Percentiles rank a stretch among this genome's conserved stretches.
phyloP scores from a whole-genome alignment of 2,797 vertebrate species.

The Margarornis squamiger region DNA sequence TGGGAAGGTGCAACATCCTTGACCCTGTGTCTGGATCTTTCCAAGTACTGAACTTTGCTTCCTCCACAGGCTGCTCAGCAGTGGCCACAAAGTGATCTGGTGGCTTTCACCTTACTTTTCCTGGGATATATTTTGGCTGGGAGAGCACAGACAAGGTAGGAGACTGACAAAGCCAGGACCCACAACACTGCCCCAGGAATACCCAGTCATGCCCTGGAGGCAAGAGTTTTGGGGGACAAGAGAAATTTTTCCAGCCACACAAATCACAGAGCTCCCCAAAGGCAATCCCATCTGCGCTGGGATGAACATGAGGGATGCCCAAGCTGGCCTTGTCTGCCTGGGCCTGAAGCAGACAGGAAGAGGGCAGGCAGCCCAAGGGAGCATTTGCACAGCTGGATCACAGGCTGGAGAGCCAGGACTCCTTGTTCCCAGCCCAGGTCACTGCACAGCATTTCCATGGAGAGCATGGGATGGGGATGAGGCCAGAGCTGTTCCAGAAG shows the following conservation, averaged over 20 bases:
- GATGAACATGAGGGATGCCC: not conserved
- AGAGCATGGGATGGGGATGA: not conserved
- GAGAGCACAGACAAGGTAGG: not conserved
- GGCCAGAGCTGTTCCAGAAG: not conserved
- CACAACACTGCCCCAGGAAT: not conserved
- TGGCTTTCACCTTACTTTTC: not conserved
- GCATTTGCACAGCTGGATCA: not conserved
- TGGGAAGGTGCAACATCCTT: not conserved
- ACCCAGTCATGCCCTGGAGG: not conserved
- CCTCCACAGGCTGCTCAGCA: not conserved
- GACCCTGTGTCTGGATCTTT: not conserved
- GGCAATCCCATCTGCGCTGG: not conserved
- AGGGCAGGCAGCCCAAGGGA: not conserved
- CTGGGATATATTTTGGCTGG: not conserved
- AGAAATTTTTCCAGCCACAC: not conserved
- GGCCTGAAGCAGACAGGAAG: not conserved
- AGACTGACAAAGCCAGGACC: not conserved
- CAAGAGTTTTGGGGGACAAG: not conserved
- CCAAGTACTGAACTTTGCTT: not conserved
- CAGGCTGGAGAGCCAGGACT: not conserved
- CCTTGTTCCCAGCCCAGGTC: not conserved
- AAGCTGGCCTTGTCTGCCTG: not conserved
- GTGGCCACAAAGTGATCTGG: not conserved
- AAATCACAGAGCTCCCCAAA: not conserved
- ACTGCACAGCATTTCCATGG: not conserved